Evolutionary conservation across 1,140 invertebrate genomes (phyloP).

Genomic region (Danaus plexippus): DNA sequence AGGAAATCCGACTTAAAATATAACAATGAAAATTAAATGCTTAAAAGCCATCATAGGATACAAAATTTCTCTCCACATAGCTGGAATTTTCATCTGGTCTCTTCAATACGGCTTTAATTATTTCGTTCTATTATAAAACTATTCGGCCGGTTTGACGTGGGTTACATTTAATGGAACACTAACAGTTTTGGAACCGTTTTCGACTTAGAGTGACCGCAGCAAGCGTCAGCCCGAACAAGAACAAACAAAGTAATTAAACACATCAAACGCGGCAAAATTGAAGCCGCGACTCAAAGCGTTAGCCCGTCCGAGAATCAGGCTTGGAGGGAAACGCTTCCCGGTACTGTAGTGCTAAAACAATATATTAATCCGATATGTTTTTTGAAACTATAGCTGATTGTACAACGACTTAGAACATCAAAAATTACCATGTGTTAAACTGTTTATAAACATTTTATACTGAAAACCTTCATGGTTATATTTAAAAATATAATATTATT

Average conservation of each 20-base stretch:
- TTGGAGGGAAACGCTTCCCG: background rate
- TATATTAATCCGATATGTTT: too few relatives aligned
- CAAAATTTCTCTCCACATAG: slow-evolving; percentile 5
- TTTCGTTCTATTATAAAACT: slow-evolving; percentile 60
- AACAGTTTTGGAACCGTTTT: slow-evolving; percentile 60
- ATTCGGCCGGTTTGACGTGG: slow-evolving; percentile 61
- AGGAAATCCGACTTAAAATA: too few relatives aligned
- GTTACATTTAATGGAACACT: slow-evolving; percentile 66
- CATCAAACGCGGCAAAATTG: slow-evolving; percentile 67
- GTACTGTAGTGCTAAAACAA: too few relatives aligned
- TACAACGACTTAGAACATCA: too few relatives aligned
- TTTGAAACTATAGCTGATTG: too few relatives aligned
- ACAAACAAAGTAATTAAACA: slow-evolving; percentile 71
- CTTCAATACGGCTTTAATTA: slow-evolving; percentile 41
- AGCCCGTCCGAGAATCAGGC: slow-evolving; percentile 11
- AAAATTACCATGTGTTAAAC: too few relatives aligned
- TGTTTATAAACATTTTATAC: too few relatives aligned
- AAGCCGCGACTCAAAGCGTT: slow-evolving; percentile 52
- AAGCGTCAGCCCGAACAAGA: slow-evolving; percentile 59
- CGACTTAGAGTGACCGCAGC: slow-evolving; percentile 63
- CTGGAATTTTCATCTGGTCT: slow-evolving; percentile 13
- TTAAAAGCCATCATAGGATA: background rate
- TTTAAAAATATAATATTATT: too few relatives aligned
- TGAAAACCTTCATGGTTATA: too few relatives aligned
- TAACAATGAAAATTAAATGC: background rate